Conservation (phyloP, 2,888 invertebrate species). For the Unio delphinus region DNA sequence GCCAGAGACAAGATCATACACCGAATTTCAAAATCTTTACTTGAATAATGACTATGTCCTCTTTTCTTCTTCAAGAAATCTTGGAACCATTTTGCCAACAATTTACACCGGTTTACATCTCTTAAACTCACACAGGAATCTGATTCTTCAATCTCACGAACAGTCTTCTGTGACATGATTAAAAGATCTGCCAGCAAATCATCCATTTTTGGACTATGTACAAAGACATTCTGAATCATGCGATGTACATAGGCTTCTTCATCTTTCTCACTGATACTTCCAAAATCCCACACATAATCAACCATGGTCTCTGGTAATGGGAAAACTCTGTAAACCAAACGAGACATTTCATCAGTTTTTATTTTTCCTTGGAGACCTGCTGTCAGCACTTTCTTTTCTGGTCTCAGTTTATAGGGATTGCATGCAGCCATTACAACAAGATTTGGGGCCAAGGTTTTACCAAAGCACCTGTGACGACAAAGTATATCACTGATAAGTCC, state of each 20-base stretch:
- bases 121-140: slow-evolving; percentile 27
- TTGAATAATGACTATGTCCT: slow-evolving; percentile 13
- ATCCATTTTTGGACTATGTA: not conserved
- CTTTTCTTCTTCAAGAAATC: slow-evolving; percentile 4
- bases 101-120: slow-evolving; percentile 28
- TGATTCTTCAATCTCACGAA: slow-evolving; percentile 12
- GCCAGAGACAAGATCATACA: slow-evolving; percentile 32
- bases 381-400: slow-evolving; percentile 27
- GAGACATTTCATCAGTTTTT: slow-evolving; percentile 42
- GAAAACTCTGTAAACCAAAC: slow-evolving; percentile 47
- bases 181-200: slow-evolving; percentile 16
- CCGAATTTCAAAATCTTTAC: not conserved
- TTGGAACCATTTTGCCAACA: slow-evolving; percentile 21
- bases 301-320: slow-evolving; percentile 50
- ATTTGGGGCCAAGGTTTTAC: slow-evolving; percentile 36
- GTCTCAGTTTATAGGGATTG: slow-evolving; percentile 48
- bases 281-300: slow-evolving; percentile 56
- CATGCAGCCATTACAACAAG: slow-evolving; percentile 47
- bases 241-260: slow-evolving; percentile 36
- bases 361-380: slow-evolving; percentile 44
- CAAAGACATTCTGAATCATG: slow-evolving; percentile 21
- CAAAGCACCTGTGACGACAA: slow-evolving; percentile 37
- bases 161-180: slow-evolving; percentile 22
- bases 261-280: slow-evolving; percentile 39
- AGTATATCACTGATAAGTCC: slow-evolving; percentile 42